These are phyloP conservation scores for Sarcophaga carnaria DNA, from an alignment of 2,888 invertebrate species.

Conservation along the genomic window DNA sequence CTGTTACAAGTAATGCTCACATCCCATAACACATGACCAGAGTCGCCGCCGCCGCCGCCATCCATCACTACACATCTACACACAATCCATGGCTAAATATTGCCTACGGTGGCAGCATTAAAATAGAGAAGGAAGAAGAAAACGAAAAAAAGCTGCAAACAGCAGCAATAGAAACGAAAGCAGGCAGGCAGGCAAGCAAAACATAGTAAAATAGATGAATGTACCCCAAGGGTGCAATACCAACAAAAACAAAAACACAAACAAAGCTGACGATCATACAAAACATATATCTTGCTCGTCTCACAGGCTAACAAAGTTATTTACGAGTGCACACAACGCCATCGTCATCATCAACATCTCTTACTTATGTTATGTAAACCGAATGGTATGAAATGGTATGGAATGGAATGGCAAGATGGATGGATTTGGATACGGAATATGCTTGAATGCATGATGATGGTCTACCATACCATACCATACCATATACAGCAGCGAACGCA, in stretches of 20 bases:
- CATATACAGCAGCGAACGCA: no score
- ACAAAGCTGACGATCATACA: slow-evolving; percentile 62
- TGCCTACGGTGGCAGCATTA: slow-evolving; percentile 51
- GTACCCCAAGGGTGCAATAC: slow-evolving; percentile 63
- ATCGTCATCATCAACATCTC: not conserved
- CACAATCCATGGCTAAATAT: slow-evolving; percentile 50
- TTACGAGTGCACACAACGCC: slow-evolving; percentile 51
- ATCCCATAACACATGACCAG: slow-evolving; percentile 29
- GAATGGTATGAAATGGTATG: not conserved
- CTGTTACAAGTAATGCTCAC: slow-evolving; percentile 48
- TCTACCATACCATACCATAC: no score
- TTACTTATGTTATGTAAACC: not conserved
- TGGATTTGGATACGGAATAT: not conserved
- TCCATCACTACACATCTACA: slow-evolving; percentile 3
- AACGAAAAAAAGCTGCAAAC: not conserved
- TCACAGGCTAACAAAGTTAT: slow-evolving; percentile 44
- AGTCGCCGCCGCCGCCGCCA: slow-evolving; percentile 8
- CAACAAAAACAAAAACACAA: not conserved
- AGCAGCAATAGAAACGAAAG: not conserved
- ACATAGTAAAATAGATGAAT: slow-evolving; percentile 1
- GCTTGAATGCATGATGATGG: no score
- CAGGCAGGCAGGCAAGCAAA: not conserved
- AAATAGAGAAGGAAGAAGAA: not conserved
- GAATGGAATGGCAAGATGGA: not conserved
- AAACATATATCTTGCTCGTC: slow-evolving; percentile 51